Conservation (phyloP, 2,888 invertebrate genomes). For the Liopterus haemorrhoidalis region DNA sequence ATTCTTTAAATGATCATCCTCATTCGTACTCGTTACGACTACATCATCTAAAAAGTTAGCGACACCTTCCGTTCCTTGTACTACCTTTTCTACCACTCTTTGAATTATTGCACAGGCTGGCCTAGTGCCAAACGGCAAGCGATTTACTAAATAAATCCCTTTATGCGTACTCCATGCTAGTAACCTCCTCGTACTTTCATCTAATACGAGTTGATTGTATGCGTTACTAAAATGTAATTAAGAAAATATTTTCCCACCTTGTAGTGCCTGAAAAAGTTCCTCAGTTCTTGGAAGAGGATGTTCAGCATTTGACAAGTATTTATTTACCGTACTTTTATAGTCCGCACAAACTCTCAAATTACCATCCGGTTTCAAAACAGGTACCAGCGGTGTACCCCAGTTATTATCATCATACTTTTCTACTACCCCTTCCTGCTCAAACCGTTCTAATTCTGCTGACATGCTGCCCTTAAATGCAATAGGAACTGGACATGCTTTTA, state of each 20-base stretch:
- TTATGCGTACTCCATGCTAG: slow-evolving; percentile 32
- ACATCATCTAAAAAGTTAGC: slow-evolving; percentile 29
- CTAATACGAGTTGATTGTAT: slow-evolving; percentile 25
- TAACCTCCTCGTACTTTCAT: slow-evolving; percentile 21
- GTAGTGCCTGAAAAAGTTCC: too few species aligned
- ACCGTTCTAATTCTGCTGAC: slow-evolving; percentile 22
- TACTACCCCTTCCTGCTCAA: too few species aligned
- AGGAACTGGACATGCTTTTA: slow-evolving; percentile 17
- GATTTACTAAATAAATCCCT: slow-evolving; percentile 37
- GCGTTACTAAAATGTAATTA: slow-evolving; percentile 22
- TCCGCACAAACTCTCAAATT: too few species aligned
- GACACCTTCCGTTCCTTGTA: slow-evolving; percentile 25
- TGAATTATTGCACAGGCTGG: slow-evolving; percentile 41
- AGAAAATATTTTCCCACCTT: slow-evolving; percentile 25
- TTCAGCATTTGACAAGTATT: too few species aligned
- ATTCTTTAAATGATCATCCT: slow-evolving; percentile 21
- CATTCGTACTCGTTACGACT: slow-evolving; percentile 23
- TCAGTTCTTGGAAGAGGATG: too few species aligned
- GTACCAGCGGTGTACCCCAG: too few species aligned
- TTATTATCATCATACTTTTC: too few species aligned
- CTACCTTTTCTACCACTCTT: slow-evolving; percentile 30
- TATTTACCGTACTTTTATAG: too few species aligned
- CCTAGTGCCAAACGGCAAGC: slow-evolving; percentile 40
- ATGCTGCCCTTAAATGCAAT: slow-evolving; percentile 18
- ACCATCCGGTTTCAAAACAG: too few species aligned